Conservation (phyloP, 2,888 invertebrate genomes). For the Caenorhabditis plicata region DNA sequence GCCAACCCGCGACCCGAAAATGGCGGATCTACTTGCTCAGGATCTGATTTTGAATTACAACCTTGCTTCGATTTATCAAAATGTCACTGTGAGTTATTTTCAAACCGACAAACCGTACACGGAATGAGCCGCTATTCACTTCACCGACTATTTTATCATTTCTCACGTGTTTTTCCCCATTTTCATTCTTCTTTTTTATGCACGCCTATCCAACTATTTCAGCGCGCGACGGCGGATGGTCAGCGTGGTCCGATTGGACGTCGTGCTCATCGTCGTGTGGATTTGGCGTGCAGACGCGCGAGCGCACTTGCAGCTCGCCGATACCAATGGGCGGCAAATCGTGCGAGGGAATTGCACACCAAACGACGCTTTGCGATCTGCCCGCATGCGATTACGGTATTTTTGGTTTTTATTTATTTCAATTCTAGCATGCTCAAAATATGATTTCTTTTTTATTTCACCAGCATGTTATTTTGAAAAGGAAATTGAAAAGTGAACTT, state of each 20-base stretch:
- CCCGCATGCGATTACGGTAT: slow-evolving; percentile 37
- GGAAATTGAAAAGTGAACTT: not conserved
- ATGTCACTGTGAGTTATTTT: slow-evolving; percentile 58
- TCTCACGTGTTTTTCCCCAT: not conserved
- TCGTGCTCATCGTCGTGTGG: slow-evolving; percentile 59
- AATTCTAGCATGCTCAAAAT: no score
- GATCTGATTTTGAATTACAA: slow-evolving; percentile 63
- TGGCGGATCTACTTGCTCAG: slow-evolving; percentile 59
- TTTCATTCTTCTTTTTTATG: not conserved
- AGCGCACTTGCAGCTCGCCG: slow-evolving; percentile 50
- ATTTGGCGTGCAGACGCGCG: slow-evolving; percentile 53
- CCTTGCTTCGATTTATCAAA: slow-evolving; percentile 49
- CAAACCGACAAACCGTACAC: not conserved
- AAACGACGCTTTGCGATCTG: slow-evolving; percentile 52
- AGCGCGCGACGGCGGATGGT: slow-evolving; percentile 56
- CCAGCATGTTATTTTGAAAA: not conserved
- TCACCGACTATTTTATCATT: not conserved
- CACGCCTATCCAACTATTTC: slow-evolving; percentile 19
- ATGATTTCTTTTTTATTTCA: not conserved
- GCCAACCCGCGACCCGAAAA: slow-evolving; percentile 59
- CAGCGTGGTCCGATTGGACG: slow-evolving; percentile 58
- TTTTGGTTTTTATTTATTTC: not conserved
- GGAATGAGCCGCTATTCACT: no score
- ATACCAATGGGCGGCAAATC: slow-evolving; percentile 40
- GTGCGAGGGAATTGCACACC: slow-evolving; percentile 56